phyloP scores from a whole-genome alignment of 2,797 vertebrate species.

The Naso thynnoides region DNA sequence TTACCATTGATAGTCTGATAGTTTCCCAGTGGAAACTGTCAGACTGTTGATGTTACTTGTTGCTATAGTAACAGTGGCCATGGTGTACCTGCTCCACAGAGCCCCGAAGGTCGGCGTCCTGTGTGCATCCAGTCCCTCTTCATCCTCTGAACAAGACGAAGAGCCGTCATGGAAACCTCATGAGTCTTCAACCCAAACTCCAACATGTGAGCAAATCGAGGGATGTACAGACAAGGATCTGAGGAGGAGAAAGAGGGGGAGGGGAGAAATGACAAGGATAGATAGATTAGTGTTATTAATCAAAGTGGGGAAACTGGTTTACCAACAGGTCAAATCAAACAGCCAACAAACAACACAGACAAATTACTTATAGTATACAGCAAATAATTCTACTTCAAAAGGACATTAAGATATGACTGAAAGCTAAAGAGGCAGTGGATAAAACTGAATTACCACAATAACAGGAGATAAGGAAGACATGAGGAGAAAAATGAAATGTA shows the following conservation, averaged over 20 bases:
- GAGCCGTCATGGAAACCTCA: constrained; percentile 97
- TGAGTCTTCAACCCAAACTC: constrained; percentile 96
- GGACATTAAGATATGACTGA: too few relatives aligned
- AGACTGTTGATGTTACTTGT: neutral
- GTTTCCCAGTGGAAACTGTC: neutral
- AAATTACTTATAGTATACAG: too few relatives aligned
- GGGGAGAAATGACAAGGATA: neutral
- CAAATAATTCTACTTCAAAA: too few relatives aligned
- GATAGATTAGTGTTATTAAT: too few relatives aligned
- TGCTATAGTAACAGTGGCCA: neutral
- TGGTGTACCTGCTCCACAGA: constrained; percentile 93
- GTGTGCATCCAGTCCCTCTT: constrained; percentile 99
- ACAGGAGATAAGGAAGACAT: too few relatives aligned
- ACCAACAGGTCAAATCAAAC: too few relatives aligned
- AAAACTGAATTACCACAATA: too few relatives aligned
- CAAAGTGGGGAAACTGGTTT: too few relatives aligned
- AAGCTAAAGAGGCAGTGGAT: too few relatives aligned
- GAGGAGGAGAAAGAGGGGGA: constrained; percentile 6
- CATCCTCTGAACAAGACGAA: constrained; percentile 96
- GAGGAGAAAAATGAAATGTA: neutral
- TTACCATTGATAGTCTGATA: too few relatives aligned
- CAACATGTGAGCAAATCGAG: constrained; percentile 96
- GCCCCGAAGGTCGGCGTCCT: constrained; percentile 93
- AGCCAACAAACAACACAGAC: too few relatives aligned
- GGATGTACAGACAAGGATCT: constrained; percentile 98